Percentiles rank a stretch among this genome's conserved stretches.
phyloP scores from a whole-genome alignment of 2,888 invertebrate genomes.

The Stegana nigrithorax region DNA sequence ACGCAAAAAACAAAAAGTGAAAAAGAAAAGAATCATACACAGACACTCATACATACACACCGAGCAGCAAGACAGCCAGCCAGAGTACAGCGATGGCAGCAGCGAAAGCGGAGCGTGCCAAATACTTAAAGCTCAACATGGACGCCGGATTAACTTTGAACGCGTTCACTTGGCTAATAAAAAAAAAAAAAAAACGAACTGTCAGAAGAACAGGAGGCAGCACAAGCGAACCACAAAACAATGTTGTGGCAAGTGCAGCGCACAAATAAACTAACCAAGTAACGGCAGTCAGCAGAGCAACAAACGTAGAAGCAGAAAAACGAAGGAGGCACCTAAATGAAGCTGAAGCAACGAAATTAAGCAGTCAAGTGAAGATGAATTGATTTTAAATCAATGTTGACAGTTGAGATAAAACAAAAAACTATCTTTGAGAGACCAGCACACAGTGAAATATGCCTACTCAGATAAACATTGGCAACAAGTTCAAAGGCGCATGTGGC shows the following conservation, averaged over 20 bases:
- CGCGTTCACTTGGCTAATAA: conserved; percentile 10
- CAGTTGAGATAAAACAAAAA: conserved; percentile 48
- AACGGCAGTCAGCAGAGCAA: neutral
- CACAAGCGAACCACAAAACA: too few species aligned
- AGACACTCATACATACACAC: neutral
- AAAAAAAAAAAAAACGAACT: neutral
- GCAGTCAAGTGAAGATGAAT: conserved; percentile 50
- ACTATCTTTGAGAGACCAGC: neutral
- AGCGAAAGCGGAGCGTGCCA: neutral
- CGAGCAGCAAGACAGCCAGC: neutral
- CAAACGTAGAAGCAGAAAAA: neutral
- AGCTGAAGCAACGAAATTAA: neutral
- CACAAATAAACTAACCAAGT: too few species aligned
- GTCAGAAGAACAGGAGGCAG: neutral
- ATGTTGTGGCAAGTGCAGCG: too few species aligned
- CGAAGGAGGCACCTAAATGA: neutral
- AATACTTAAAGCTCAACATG: too few species aligned
- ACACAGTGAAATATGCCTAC: too few species aligned
- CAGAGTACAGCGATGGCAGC: neutral
- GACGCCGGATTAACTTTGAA: too few species aligned
- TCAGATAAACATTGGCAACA: neutral
- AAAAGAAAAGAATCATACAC: too few species aligned
- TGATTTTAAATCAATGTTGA: conserved; percentile 60
- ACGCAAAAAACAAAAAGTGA: too few species aligned
- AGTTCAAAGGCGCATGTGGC: too few species aligned